phyloP scores from a whole-genome alignment of 1,140 invertebrate genomes.

The Penaeus japonicus region DNA sequence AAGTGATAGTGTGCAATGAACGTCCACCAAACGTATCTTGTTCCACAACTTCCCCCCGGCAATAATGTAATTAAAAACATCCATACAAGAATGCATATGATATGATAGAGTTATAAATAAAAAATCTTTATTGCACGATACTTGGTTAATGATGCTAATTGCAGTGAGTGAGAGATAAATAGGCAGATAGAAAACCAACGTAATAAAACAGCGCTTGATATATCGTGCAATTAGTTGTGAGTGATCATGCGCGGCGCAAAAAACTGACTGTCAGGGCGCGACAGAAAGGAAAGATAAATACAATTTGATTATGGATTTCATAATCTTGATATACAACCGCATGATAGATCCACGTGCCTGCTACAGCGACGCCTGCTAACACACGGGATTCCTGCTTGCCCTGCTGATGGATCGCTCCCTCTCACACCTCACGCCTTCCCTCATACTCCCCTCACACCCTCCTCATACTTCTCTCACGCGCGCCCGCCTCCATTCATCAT shows the following conservation, averaged over 20 bases:
- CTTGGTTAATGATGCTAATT: neutral
- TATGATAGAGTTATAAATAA: neutral
- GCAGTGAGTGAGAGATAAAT: neutral
- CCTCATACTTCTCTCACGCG: no score
- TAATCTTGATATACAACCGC: neutral
- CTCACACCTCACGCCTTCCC: no score
- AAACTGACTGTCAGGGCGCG: neutral
- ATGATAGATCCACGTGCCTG: neutral
- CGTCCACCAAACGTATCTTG: no score
- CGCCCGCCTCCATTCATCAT: no score
- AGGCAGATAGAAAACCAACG: no score
- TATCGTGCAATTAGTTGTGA: neutral
- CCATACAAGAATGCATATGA: neutral
- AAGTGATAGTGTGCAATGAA: no score
- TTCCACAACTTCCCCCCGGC: neutral
- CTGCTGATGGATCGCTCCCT: no score
- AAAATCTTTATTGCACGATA: neutral
- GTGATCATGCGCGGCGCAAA: neutral
- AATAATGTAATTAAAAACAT: neutral
- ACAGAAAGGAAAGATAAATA: neutral
- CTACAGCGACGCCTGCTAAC: neutral
- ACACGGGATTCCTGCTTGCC: no score
- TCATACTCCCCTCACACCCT: no score
- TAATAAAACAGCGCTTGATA: neutral
- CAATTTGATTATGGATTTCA: neutral